Evolutionary conservation across 2,113 vertebrate genomes (phyloP), one percentile per base, ranked within the genome.

Genomic region (Bubo bubo): DNA sequence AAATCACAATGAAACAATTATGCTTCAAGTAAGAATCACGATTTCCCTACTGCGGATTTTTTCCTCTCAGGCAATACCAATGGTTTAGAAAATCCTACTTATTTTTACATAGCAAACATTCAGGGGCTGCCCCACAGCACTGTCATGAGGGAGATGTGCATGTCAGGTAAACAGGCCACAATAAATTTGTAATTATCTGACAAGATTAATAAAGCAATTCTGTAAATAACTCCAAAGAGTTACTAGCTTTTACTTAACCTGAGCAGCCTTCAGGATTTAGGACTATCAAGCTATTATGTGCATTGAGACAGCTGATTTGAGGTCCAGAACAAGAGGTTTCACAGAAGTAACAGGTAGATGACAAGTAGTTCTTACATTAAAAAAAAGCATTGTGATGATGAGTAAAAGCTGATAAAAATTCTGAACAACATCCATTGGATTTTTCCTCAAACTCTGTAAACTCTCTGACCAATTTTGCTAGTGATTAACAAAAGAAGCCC

Each of bases 401-500:
- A 79, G 10, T 28, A 70, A 45, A 72, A 67, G 27, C 18, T 30
- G 56, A 47, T 35, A 76, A 75, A 79, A 92, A 53, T 26, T 14
- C 66, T 49, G 7, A 60, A 63, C 39, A 75, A 15, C 3, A 0
- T 24, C 32, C 22, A 4, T 0, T n/a, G 22, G 30, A 34, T 84
- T 85, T 87, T 75, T 84, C 79, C 84, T 43, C 37, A 1, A 66
- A 66, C 41, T 22, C 70, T 85, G 49, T 17, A 81, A 68, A 35
- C 34, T 86, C 45, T 75, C 55, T 62, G 55, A 66, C 70, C 91
- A 70, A 26, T 94, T 93, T 23, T 94, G 58, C 34, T 82, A 14
- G 37, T 41, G 80, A 93, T 87, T 88, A 95, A 93, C 76, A 93
- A 62, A 73, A 86, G 62, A 2, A 82, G 73, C 62, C 70, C 77